These are phyloP conservation scores for Sitophilus oryzae DNA, from an alignment of 1,140 invertebrate genomes.

Conservation along the genomic window DNA sequence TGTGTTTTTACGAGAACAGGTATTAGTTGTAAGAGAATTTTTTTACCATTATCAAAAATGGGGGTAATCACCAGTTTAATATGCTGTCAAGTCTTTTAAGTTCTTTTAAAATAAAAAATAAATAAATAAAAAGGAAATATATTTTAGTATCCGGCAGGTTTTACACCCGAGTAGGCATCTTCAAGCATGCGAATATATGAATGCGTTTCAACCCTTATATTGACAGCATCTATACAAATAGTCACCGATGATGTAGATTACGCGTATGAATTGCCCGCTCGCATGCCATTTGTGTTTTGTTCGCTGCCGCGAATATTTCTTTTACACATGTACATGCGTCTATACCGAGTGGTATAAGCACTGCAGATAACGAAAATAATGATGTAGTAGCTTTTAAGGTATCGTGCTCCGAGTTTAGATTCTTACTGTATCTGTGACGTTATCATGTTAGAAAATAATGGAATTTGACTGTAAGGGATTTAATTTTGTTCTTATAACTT, in stretches of 20 bases:
- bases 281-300: slow-evolving; percentile 6
- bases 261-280: slow-evolving; percentile 1
- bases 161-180: slow-evolving; percentile 2
- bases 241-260: slow-evolving; percentile 5
- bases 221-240: slow-evolving; percentile 10
- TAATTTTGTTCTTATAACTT: too few relatives aligned
- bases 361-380: not conserved
- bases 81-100: too few relatives aligned
- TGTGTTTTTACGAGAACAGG: too few relatives aligned
- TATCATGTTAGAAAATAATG: not conserved
- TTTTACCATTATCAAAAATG: too few relatives aligned
- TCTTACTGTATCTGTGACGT: not conserved
- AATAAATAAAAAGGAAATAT: too few relatives aligned
- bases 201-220: slow-evolving; percentile 8
- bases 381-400: not conserved
- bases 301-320: not conserved
- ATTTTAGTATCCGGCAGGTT: too few relatives aligned
- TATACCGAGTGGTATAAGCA: not conserved
- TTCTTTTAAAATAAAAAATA: too few relatives aligned
- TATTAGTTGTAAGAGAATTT: too few relatives aligned
- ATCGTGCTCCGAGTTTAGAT: not conserved
- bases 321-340: slow-evolving; percentile 1
- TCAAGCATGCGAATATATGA: not conserved
- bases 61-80: too few relatives aligned
- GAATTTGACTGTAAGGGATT: not conserved